Conservation (phyloP, 2,113 vertebrate genomes). For the Pituophis catenifer region DNA sequence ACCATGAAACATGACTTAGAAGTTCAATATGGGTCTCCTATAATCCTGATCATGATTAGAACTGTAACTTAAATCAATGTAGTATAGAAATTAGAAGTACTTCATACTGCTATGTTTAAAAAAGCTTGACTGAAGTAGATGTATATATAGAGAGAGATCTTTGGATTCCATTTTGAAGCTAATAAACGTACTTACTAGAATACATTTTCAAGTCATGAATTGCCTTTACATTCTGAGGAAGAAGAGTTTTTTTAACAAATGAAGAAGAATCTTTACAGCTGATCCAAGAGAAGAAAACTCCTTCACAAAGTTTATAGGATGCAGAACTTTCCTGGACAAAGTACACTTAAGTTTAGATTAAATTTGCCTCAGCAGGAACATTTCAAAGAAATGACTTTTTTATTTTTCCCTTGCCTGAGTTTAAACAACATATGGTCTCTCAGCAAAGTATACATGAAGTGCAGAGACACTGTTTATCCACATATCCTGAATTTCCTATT, state of each 20-base stretch:
- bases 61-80: neutral
- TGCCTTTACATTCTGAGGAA: constrained; percentile 33
- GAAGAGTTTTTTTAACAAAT: neutral
- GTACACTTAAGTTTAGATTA: constrained; percentile 16
- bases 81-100: neutral
- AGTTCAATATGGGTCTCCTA: neutral
- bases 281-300: constrained; percentile 30
- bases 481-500: constrained; percentile 28
- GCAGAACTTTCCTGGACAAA: constrained; percentile 24
- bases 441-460: neutral
- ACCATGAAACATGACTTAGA: neutral
- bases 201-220: constrained; percentile 38
- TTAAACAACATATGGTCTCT: constrained; percentile 20
- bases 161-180: neutral
- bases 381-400: constrained; percentile 6
- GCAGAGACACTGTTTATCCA: neutral
- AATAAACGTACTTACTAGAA: constrained; percentile 21
- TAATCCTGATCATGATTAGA: neutral
- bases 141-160: neutral
- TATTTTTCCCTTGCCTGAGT: constrained; percentile 10
- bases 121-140: neutral
- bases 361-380: constrained; percentile 10
- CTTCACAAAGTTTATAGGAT: constrained; percentile 37
- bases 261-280: constrained; percentile 34
- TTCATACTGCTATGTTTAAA: neutral